phyloP scores from a whole-genome alignment of 2,888 invertebrate genomes.

The Phorcus lineatus region DNA sequence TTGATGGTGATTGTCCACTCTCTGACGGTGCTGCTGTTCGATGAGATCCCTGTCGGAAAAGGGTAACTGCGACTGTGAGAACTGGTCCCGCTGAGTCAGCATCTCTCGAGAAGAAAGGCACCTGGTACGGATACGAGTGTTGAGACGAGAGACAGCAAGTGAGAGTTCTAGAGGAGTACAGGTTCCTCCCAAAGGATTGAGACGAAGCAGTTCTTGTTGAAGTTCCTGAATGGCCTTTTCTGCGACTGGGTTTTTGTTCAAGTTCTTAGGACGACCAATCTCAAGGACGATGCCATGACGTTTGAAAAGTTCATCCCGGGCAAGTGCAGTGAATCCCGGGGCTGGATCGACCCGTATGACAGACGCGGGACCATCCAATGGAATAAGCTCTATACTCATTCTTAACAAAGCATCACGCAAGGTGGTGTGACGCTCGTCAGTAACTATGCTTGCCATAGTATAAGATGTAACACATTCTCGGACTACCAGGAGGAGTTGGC shows the following conservation, averaged over 20 bases:
- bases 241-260: conserved; percentile 26
- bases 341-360: neutral
- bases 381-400: neutral
- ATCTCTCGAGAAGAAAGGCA: conserved; percentile 18
- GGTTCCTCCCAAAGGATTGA: neutral
- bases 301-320: neutral
- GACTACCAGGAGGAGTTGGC: neutral
- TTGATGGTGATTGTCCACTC: neutral
- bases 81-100: too few relatives aligned
- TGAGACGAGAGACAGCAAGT: neutral
- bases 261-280: conserved; percentile 5
- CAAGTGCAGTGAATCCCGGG: neutral
- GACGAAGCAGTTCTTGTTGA: neutral
- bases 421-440: neutral
- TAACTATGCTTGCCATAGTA: neutral
- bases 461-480: neutral
- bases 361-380: neutral
- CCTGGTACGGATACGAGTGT: conserved; percentile 9
- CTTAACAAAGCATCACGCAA: neutral
- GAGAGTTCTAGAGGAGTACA: neutral
- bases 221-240: conserved; percentile 15
- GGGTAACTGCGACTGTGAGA: too few relatives aligned
- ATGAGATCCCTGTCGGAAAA: too few relatives aligned
- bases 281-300: neutral
- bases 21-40: too few relatives aligned